Evolutionary conservation across 2,888 invertebrate genomes (phyloP).

Genomic region (Microctonus brassicae): DNA sequence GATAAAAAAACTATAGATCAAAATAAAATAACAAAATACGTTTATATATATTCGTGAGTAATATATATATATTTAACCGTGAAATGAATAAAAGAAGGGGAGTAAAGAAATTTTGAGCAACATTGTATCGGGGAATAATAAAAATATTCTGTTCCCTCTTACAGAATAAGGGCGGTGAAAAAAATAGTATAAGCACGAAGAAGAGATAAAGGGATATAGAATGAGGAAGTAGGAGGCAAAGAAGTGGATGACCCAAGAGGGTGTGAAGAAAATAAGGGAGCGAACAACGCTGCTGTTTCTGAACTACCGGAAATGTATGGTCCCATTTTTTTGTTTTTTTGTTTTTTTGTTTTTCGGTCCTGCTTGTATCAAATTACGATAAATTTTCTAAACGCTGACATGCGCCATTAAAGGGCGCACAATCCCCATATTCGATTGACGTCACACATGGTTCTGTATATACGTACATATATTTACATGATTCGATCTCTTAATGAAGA

Average conservation of each 20-base stretch:
- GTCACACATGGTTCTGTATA: slow-evolving; percentile 12
- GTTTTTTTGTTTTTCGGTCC: slow-evolving; percentile 61
- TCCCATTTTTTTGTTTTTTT: slow-evolving; percentile 56
- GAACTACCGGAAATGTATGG: slow-evolving; percentile 64
- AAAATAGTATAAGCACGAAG: slow-evolving; percentile 45
- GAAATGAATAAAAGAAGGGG: slow-evolving; percentile 25
- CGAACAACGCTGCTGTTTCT: slow-evolving; percentile 63
- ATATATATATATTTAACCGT: slow-evolving; percentile 4
- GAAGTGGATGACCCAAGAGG: slow-evolving; percentile 41
- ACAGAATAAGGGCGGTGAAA: slow-evolving; percentile 42
- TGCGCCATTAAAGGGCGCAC: slow-evolving; percentile 50
- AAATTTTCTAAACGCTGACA: slow-evolving; percentile 63
- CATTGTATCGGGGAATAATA: slow-evolving; percentile 43
- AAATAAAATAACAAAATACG: slow-evolving; percentile 19
- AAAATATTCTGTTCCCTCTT: slow-evolving; percentile 35
- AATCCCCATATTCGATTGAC: slow-evolving; percentile 38
- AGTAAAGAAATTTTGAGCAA: slow-evolving; percentile 14
- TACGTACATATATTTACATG: not conserved
- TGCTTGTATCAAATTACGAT: slow-evolving; percentile 67
- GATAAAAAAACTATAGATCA: no score
- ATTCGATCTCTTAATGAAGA: slow-evolving; percentile 21
- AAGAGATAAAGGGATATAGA: slow-evolving; percentile 42
- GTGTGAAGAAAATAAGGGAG: slow-evolving; percentile 45
- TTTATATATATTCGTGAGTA: slow-evolving; percentile 27
- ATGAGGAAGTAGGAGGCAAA: slow-evolving; percentile 31